These are phyloP conservation scores for Bufotes viridis DNA, from an alignment of 2,797 vertebrate genomes.

Conservation along the genomic window DNA sequence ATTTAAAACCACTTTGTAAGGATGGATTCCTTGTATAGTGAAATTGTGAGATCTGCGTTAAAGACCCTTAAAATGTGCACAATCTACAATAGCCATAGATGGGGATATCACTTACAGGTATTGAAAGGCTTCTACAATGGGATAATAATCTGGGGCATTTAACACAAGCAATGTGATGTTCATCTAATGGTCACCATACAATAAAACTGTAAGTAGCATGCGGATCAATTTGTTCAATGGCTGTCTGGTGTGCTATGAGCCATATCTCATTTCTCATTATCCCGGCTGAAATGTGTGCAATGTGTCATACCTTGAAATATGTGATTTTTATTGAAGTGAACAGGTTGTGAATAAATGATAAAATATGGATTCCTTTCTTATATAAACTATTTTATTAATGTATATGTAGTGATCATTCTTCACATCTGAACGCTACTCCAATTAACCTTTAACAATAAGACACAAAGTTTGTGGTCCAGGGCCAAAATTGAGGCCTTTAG, in stretches of 20 bases:
- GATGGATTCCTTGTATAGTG: not conserved
- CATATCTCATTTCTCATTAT: slow-evolving; percentile 31
- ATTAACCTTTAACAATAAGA: not conserved
- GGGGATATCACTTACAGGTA: not conserved
- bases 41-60: not conserved
- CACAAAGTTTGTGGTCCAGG: not conserved
- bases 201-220: slow-evolving; percentile 8
- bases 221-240: slow-evolving; percentile 43
- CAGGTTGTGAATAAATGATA: not conserved
- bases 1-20: slow-evolving; percentile 28
- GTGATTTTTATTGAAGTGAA: slow-evolving; percentile 14
- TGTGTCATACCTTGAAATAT: slow-evolving; percentile 3
- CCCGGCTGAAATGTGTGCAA: slow-evolving; percentile 6
- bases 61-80: not conserved
- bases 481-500: not conserved
- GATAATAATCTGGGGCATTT: slow-evolving; percentile 16
- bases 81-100: not conserved
- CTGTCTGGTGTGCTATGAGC: slow-evolving; percentile 14
- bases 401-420: not conserved
- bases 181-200: slow-evolving; percentile 7
- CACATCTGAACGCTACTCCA: not conserved
- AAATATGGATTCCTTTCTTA: not conserved
- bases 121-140: not conserved
- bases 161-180: slow-evolving; percentile 22
- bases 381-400: slow-evolving; percentile 2